These are phyloP conservation scores for Crossaster papposus DNA, from an alignment of 53 echinoderm and acorn worm genomes.

Conservation along the genomic window DNA sequence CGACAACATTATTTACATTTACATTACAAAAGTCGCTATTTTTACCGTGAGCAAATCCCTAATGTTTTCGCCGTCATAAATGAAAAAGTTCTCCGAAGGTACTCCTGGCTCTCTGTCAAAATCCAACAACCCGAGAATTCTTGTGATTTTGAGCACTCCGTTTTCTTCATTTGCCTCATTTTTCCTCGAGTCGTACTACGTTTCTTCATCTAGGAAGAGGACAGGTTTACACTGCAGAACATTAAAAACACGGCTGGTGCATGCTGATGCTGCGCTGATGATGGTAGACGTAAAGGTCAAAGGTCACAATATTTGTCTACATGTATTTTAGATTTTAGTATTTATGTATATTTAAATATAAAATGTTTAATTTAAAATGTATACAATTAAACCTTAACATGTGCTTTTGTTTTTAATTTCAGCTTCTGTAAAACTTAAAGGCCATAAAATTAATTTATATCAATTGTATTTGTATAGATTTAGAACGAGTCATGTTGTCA, in stretches of 20 bases:
- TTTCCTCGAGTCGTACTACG: not conserved
- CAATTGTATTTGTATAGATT: not conserved
- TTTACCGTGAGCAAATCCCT: conserved; percentile 73
- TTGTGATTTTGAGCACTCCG: not conserved
- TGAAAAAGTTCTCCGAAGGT: conserved; percentile 70
- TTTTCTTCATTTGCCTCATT: not conserved
- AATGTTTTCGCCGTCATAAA: conserved; percentile 77
- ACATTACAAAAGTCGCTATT: not conserved
- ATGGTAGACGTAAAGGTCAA: not conserved
- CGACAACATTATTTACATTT: too few species aligned
- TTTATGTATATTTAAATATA: not conserved
- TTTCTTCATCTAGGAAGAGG: not conserved
- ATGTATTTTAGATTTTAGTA: too few species aligned
- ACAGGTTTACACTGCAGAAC: not conserved
- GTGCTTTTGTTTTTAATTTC: too few species aligned
- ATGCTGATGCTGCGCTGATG: too few species aligned
- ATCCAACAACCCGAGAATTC: conserved; percentile 63
- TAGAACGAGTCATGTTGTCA: conserved; percentile 55
- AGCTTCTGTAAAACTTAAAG: too few species aligned
- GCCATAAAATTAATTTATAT: not conserved
- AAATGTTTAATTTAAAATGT: too few species aligned
- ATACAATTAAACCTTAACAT: too few species aligned
- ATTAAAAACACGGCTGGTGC: too few species aligned
- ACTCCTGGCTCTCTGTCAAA: conserved; percentile 83
- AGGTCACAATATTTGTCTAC: not conserved